These are phyloP conservation scores for Clitarchus hookeri DNA, from an alignment of 2,888 invertebrate genomes.

Conservation along the genomic window DNA sequence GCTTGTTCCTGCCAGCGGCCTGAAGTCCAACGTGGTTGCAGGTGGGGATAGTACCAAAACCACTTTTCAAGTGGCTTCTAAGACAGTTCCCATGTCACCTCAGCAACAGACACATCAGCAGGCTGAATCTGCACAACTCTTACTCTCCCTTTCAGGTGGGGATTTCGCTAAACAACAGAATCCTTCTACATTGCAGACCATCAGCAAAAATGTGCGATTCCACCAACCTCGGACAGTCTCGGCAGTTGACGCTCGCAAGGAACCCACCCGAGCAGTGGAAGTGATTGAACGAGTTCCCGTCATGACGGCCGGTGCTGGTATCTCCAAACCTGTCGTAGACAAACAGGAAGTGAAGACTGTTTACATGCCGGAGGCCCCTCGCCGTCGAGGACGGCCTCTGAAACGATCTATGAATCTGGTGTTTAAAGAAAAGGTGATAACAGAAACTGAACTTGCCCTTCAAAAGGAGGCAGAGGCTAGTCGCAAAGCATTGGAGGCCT, in stretches of 20 bases:
- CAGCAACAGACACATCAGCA: conserved; percentile 39
- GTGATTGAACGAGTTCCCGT: conserved; percentile 33
- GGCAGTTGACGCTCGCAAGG: conserved; percentile 28
- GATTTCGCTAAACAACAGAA: conserved; percentile 34
- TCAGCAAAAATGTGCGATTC: conserved; percentile 37
- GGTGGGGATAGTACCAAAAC: neutral
- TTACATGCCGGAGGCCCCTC: conserved; percentile 33
- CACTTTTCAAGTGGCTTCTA: conserved; percentile 29
- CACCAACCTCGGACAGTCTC: conserved; percentile 34
- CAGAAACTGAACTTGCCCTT: conserved; percentile 42
- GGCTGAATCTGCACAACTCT: conserved; percentile 49
- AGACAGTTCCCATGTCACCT: conserved; percentile 22
- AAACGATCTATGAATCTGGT: conserved; percentile 42
- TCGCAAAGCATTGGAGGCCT: conserved; percentile 54
- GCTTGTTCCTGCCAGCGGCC: conserved; percentile 34
- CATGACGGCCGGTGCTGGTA: conserved; percentile 31
- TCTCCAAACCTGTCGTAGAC: conserved; percentile 22
- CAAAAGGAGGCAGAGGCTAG: conserved; percentile 54
- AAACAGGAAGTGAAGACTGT: conserved; percentile 30
- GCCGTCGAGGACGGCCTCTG: conserved; percentile 40
- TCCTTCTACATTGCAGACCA: conserved; percentile 27
- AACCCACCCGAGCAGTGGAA: conserved; percentile 28
- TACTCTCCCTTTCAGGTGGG: conserved; percentile 48
- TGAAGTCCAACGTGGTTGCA: conserved; percentile 32
- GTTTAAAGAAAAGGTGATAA: conserved; percentile 42